Evolutionary conservation across 2,888 invertebrate genomes (phyloP).

Genomic region (Seira ritae): DNA sequence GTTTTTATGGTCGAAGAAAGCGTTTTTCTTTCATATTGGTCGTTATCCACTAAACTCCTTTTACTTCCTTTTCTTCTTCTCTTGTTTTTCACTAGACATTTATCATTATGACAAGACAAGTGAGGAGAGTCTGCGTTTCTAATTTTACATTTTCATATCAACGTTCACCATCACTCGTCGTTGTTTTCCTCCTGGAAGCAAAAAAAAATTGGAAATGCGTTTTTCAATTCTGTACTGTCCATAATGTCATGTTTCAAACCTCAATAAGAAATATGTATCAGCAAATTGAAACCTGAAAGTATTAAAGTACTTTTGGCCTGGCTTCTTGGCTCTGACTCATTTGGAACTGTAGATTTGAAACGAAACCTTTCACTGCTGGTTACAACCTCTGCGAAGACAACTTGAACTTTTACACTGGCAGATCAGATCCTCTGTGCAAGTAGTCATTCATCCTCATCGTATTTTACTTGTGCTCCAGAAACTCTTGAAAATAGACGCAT

Average conservation of each 20-base stretch:
- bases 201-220: no score
- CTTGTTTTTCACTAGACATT: conserved; percentile 38
- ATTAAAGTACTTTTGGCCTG: no score
- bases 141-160: conserved; percentile 21
- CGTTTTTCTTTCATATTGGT: no score
- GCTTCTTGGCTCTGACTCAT: no score
- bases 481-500: no score
- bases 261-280: no score
- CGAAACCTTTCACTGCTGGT: no score
- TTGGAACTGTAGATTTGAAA: no score
- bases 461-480: conserved; percentile 28
- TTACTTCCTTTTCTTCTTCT: background rate
- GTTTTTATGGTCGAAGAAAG: no score
- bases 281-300: no score
- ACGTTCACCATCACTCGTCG: no score
- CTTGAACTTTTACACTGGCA: background rate
- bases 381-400: conserved; percentile 4
- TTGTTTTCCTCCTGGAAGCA: no score
- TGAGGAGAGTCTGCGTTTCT: conserved; percentile 29
- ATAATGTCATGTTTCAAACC: background rate
- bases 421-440: background rate
- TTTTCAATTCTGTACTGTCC: conserved; percentile 23
- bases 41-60: background rate
- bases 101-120: conserved; percentile 51
- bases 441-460: conserved; percentile 26